Evolutionary conservation across 2,113 vertebrate species (phyloP), one percentile per base, ranked within the genome.

Genomic region (Taxidea taxus): DNA sequence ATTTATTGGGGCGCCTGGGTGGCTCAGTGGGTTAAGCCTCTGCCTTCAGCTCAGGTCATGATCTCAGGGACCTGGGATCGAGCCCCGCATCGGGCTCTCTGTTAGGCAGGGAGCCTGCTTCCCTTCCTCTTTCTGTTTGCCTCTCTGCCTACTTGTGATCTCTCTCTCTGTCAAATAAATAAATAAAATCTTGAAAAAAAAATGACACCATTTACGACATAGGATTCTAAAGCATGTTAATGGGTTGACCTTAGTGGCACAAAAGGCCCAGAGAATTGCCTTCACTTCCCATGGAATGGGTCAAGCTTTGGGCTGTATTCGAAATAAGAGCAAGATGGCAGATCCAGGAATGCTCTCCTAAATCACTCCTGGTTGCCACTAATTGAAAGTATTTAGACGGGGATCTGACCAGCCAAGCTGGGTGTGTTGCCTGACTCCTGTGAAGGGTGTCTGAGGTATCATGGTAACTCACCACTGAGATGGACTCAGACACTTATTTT

Each of bases 371-470:
- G 2, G 0, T 92, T 15, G 42, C 54, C 49, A 42, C 2, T 47
- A 58, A 97, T 74, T 21, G 77, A 94, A 95, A 91, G 89, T 86
- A 94, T 93, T 62, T 70, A 95, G 82, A 89, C 85, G 58, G 42
- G 58, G n/a, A 51, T 80, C 93, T 92, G 60, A 92, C 75, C 56
- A 31, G 39, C 7, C 27, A 18, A 68, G 47, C 56, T 6, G 80
- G 64, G 51, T 68, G 16, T 13, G 4, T 8, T 4, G 16, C 4
- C 54, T 37, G 54, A 62, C 23, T 75, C 29, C 47, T 2, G 12
- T 5, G 87, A 44, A 49, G 51, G 68, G 39, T 20, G 1, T 14
- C 83, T 68, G 9, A 51, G 51, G 25, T 68, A 68, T 60, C 80
- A 31, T 0, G 20, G 54, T 20, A 51, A 80, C 42, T 93, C 62